These are phyloP conservation scores for Stenurella melanura DNA, from an alignment of 2,888 invertebrate species.

Conservation along the genomic window DNA sequence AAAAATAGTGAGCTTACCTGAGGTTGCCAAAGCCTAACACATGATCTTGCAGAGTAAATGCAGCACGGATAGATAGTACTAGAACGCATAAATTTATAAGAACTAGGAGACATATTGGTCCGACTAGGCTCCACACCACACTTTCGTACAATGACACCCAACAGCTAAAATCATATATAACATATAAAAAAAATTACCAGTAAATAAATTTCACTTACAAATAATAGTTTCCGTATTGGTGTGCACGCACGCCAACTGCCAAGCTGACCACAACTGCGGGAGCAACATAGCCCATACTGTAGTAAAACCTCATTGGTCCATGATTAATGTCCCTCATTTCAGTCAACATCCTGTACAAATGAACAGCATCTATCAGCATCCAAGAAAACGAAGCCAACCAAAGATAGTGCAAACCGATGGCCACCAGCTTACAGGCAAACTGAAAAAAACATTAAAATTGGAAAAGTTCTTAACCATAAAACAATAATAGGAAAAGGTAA, in stretches of 20 bases:
- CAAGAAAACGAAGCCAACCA: constrained; percentile 94
- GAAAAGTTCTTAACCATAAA: not conserved
- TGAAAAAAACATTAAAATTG: constrained; percentile 68
- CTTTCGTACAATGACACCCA: constrained; percentile 96
- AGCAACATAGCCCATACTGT: constrained; percentile 92
- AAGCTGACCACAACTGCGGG: constrained; percentile 94
- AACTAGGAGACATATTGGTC: constrained; percentile 89
- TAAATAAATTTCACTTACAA: constrained; percentile 81
- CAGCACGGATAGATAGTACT: constrained; percentile 90
- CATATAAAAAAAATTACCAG: not conserved
- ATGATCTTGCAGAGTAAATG: constrained; percentile 92
- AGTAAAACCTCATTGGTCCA: constrained; percentile 94
- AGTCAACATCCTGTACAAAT: constrained; percentile 94
- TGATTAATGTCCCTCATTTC: constrained; percentile 98
- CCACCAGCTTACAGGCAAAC: constrained; percentile 91
- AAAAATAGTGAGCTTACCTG: constrained; percentile 45
- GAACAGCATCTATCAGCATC: constrained; percentile 94
- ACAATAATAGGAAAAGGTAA: too few species aligned
- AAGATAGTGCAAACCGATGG: constrained; percentile 94
- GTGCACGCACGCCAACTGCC: constrained; percentile 93
- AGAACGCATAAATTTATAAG: constrained; percentile 86
- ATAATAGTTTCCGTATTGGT: constrained; percentile 94
- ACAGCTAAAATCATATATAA: constrained; percentile 79
- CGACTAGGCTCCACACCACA: constrained; percentile 96
- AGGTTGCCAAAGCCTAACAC: constrained; percentile 89